A percentile compares a stretch with the other conserved stretches of the same genome.
Evolutionary conservation across 1,140 invertebrate species (phyloP).

Genomic region (Zaprionus gabonicus): DNA sequence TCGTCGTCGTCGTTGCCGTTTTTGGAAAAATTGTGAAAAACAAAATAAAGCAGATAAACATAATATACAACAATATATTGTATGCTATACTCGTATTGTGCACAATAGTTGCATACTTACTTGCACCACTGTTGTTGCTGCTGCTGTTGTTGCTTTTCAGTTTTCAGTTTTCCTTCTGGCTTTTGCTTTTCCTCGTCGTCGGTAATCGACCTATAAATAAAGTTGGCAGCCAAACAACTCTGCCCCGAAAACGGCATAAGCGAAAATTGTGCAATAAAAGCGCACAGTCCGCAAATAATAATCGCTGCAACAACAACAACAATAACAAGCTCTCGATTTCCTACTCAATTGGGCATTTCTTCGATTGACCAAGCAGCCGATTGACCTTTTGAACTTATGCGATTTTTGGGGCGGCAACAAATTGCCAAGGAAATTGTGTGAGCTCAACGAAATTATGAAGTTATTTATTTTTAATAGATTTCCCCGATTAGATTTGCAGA

Average conservation of each 20-base stretch:
- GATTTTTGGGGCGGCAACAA: slow-evolving; percentile 11
- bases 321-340: slow-evolving; percentile 42
- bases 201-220: slow-evolving; percentile 78
- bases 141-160: slow-evolving; percentile 14
- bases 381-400: slow-evolving; percentile 39
- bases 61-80: slow-evolving; percentile 26
- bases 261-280: slow-evolving; percentile 76
- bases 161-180: slow-evolving; percentile 17
- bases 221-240: slow-evolving; percentile 71
- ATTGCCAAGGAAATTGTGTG: slow-evolving; percentile 15
- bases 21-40: slow-evolving; percentile 64
- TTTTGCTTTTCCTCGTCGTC: slow-evolving; percentile 50
- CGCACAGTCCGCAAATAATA: slow-evolving; percentile 64
- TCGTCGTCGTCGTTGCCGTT: slow-evolving; percentile 10
- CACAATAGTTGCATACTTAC: slow-evolving; percentile 55
- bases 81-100: slow-evolving; percentile 33
- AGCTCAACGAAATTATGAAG: slow-evolving; percentile 13
- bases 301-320: slow-evolving; percentile 38
- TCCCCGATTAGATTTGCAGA: background rate
- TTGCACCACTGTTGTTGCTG: slow-evolving; percentile 16
- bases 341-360: slow-evolving; percentile 48
- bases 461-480: slow-evolving; percentile 19
- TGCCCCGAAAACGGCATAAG: slow-evolving; percentile 63
- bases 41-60: slow-evolving; percentile 51
- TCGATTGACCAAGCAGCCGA: slow-evolving; percentile 34